A percentile compares a stretch with the other conserved stretches of the same genome.
phyloP scores from a whole-genome alignment of 2,888 invertebrate species.

The Mechanitis mazaeus region DNA sequence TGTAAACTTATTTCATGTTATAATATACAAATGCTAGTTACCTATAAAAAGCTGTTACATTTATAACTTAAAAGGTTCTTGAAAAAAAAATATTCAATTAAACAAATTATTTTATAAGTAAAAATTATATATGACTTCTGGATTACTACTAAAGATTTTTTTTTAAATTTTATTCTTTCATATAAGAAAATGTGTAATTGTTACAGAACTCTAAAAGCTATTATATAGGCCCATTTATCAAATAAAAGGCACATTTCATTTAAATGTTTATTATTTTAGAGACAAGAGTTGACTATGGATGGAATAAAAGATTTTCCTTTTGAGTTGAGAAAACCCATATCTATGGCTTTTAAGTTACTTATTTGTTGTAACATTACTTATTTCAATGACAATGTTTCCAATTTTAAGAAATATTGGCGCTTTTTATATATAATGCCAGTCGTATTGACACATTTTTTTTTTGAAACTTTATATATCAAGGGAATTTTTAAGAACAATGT shows the following conservation, averaged over 20 bases:
- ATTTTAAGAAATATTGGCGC: conserved; percentile 22
- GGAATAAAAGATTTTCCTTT: conserved; percentile 24
- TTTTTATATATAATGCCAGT: conserved; percentile 22
- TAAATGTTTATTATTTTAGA: conserved; percentile 6
- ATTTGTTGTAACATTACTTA: conserved; percentile 27
- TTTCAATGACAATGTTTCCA: conserved; percentile 22
- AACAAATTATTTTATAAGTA: no score
- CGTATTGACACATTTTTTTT: conserved; percentile 15
- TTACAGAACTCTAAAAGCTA: neutral
- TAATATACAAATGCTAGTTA: neutral
- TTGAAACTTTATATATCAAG: conserved; percentile 15
- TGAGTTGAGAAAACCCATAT: conserved; percentile 27
- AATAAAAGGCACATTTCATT: conserved; percentile 8
- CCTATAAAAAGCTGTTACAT: neutral
- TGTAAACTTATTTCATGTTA: neutral
- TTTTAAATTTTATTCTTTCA: no score
- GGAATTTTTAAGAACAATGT: conserved; percentile 19
- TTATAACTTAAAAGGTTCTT: no score
- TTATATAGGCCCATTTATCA: neutral
- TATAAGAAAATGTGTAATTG: no score
- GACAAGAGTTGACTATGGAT: conserved; percentile 20
- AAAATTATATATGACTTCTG: no score
- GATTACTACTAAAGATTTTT: no score
- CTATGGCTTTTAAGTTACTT: conserved; percentile 28
- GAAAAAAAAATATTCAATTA: no score